Percentiles rank a stretch among this genome's conserved stretches.
Evolutionary conservation across 2,797 vertebrate genomes (phyloP).

Genomic region (Halcyon badia): DNA sequence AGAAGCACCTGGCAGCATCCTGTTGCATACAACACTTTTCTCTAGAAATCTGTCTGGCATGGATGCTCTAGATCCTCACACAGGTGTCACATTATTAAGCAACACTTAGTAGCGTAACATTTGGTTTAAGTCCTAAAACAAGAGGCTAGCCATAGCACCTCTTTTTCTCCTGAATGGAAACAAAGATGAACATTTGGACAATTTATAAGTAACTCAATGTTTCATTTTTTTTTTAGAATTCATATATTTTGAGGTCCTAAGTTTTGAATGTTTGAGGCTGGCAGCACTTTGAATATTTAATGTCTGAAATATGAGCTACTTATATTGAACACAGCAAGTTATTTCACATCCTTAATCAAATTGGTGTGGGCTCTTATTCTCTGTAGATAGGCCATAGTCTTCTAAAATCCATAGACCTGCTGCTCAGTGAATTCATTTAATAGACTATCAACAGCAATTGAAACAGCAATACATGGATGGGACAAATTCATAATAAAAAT

Average conservation of each 20-base stretch:
- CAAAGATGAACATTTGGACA: neutral
- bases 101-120: neutral
- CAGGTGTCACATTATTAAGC: neutral
- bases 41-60: neutral
- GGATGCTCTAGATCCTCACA: neutral
- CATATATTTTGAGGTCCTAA: neutral
- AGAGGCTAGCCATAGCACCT: neutral
- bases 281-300: neutral
- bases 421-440: neutral
- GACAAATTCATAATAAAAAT: neutral
- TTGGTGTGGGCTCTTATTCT: neutral
- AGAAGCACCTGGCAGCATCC: accelerated
- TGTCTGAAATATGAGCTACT: neutral
- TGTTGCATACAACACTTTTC: neutral
- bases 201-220: neutral
- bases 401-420: neutral
- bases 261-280: neutral
- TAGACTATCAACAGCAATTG: neutral
- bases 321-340: neutral
- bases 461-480: neutral
- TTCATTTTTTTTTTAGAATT: accelerated
- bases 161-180: neutral
- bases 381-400: neutral
- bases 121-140: neutral
- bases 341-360: neutral